Conservation (phyloP, 2,113 vertebrate genomes). For the Siniperca chuatsi region DNA sequence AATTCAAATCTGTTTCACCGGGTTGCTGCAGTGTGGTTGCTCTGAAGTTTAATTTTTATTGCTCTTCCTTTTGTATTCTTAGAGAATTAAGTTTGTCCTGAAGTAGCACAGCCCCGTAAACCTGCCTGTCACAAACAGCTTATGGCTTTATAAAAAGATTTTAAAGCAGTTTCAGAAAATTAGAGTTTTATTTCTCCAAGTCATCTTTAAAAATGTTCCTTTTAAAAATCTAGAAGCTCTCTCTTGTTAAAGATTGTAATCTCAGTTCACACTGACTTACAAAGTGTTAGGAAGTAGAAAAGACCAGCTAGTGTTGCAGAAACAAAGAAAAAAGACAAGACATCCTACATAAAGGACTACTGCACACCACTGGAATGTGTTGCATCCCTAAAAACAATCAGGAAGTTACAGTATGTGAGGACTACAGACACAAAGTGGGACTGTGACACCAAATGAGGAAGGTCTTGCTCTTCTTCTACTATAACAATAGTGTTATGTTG, state of each 20-base stretch:
- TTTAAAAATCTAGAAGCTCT: conserved; percentile 76
- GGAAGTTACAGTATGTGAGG: conserved; percentile 28
- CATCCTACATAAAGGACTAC: conserved; percentile 35
- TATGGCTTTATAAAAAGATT: conserved; percentile 74
- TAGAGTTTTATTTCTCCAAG: not conserved
- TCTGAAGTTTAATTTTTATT: conserved; percentile 37
- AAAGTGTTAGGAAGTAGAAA: conserved; percentile 74
- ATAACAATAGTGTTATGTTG: not conserved
- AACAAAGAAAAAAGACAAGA: conserved; percentile 8
- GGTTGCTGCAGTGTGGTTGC: conserved; percentile 11
- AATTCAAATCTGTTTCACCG: not conserved
- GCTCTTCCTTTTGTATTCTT: conserved; percentile 48
- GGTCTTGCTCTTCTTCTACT: not conserved
- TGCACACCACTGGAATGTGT: conserved; percentile 22
- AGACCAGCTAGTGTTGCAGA: conserved; percentile 60
- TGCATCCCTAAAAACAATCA: conserved; percentile 24
- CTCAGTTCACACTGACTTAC: conserved; percentile 75
- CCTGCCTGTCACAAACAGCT: conserved; percentile 40
- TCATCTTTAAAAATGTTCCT: conserved; percentile 64
- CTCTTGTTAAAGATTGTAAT: conserved; percentile 57
- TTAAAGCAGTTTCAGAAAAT: conserved; percentile 53
- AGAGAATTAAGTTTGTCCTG: conserved; percentile 27
- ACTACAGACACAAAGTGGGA: conserved; percentile 11
- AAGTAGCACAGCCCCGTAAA: conserved; percentile 41
- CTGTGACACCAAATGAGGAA: not conserved